Evolutionary conservation across 2,888 invertebrate species (phyloP).

Genomic region (Timema cristinae): DNA sequence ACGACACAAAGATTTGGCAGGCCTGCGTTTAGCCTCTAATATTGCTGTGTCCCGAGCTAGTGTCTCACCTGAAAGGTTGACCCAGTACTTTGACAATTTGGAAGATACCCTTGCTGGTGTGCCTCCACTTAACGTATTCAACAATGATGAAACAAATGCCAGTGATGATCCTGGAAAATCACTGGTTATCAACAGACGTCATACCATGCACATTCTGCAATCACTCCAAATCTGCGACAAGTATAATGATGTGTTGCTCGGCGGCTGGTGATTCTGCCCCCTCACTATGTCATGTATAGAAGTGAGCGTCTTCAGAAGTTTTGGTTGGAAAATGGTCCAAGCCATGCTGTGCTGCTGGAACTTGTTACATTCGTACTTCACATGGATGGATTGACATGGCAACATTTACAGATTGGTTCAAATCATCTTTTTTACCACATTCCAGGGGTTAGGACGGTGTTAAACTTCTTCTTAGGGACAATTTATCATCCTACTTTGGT

Average conservation of each 20-base stretch:
- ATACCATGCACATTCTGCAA: neutral
- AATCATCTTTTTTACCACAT: conserved; percentile 33
- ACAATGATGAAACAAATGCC: conserved; percentile 39
- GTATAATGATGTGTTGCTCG: conserved; percentile 34
- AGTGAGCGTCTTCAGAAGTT: neutral
- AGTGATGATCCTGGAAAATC: no score
- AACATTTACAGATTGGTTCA: conserved; percentile 40
- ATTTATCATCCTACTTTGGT: conserved; percentile 36
- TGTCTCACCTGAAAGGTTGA: neutral
- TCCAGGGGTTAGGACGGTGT: conserved; percentile 30
- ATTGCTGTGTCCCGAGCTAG: neutral
- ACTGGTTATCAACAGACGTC: conserved; percentile 25
- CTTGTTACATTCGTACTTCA: conserved; percentile 33
- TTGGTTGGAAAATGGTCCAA: conserved; percentile 10
- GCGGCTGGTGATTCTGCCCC: conserved; percentile 32
- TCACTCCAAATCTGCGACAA: conserved; percentile 17
- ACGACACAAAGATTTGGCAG: no score
- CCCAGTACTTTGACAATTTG: conserved; percentile 8
- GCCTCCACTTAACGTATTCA: conserved; percentile 29
- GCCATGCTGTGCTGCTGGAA: conserved; percentile 21
- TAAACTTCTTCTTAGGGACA: conserved; percentile 40
- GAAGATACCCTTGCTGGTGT: conserved; percentile 7
- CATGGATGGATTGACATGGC: conserved; percentile 40
- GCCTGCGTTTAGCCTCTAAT: conserved; percentile 10
- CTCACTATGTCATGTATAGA: conserved; percentile 28